Evolutionary conservation across 2,888 invertebrate species (phyloP).

Genomic region (Dexiosoma caninum): DNA sequence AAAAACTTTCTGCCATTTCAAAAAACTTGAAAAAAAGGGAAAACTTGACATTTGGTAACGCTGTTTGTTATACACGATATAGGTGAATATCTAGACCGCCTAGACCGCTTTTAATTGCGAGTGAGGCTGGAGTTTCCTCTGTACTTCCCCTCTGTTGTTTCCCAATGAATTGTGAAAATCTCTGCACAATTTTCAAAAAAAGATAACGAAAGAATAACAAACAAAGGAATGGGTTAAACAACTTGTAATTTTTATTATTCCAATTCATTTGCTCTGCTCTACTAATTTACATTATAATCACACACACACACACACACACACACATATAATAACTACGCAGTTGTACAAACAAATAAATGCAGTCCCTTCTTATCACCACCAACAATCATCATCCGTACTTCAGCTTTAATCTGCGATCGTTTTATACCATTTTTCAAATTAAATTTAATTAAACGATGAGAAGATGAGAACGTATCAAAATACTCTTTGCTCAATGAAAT

Average conservation of each 20-base stretch:
- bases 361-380: conserved; percentile 15
- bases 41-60: too few species aligned
- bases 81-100: too few species aligned
- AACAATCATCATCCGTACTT: conserved; percentile 2
- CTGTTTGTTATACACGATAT: too few species aligned
- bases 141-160: too few species aligned
- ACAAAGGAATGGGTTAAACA: neutral
- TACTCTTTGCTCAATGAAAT: neutral
- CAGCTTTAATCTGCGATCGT: neutral
- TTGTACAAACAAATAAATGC: neutral
- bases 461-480: too few species aligned
- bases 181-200: too few species aligned
- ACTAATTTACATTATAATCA: conserved; percentile 8
- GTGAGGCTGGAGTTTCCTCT: too few species aligned
- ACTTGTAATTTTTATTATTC: conserved; percentile 11
- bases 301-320: neutral
- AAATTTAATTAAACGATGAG: conserved; percentile 32
- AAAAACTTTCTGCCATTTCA: too few species aligned
- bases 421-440: conserved; percentile 13
- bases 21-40: too few species aligned
- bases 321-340: neutral
- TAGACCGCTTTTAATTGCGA: too few species aligned
- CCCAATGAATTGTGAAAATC: too few species aligned
- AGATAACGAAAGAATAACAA: neutral
- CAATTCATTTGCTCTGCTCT: conserved; percentile 15